phyloP scores from a whole-genome alignment of 2,113 vertebrate genomes.

The Cyanocitta stelleri region DNA sequence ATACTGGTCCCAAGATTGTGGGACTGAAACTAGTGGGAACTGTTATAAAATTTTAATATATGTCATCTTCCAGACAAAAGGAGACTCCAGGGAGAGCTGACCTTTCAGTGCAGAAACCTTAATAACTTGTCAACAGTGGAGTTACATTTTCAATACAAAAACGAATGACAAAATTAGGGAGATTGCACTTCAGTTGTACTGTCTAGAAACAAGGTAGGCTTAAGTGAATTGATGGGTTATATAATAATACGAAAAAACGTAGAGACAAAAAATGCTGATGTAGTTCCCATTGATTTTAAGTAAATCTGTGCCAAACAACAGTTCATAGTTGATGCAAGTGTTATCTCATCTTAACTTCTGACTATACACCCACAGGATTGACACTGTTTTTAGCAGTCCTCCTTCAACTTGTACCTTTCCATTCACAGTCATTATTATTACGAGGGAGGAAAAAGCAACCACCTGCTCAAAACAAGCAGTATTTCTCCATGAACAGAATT shows the following conservation, averaged over 20 bases:
- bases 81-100: background rate
- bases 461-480: background rate
- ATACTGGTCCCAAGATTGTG: conserved; percentile 3
- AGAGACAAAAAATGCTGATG: background rate
- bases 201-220: background rate
- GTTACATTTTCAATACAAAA: conserved; percentile 5
- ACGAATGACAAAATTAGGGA: background rate
- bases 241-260: background rate
- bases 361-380: background rate
- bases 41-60: conserved; percentile 50
- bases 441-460: accelerated
- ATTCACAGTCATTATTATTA: background rate
- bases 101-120: conserved; percentile 2
- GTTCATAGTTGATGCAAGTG: background rate
- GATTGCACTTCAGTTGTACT: background rate
- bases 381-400: background rate
- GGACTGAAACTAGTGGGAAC: background rate
- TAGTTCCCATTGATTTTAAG: background rate
- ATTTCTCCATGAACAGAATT: background rate
- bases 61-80: conserved; percentile 38
- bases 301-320: background rate
- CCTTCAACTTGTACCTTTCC: background rate
- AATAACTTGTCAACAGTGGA: background rate
- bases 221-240: background rate
- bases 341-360: conserved; percentile 1